Conservation (phyloP, 2,113 vertebrate species). For the Erpornis zantholeuca region DNA sequence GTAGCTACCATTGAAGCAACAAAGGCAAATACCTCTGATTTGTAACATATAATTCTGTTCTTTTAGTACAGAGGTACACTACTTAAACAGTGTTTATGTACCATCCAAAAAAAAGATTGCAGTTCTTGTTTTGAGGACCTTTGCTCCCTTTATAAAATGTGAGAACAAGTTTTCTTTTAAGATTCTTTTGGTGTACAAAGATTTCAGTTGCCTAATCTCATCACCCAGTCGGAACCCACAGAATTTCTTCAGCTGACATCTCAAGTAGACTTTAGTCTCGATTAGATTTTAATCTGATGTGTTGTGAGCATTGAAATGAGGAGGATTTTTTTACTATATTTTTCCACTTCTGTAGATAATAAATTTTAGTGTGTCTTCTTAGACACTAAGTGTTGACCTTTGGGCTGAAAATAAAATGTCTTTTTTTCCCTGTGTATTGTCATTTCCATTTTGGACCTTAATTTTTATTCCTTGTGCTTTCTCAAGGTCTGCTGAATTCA, state of each 20-base stretch:
- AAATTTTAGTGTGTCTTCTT: background rate
- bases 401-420: background rate
- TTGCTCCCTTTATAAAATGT: background rate
- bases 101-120: background rate
- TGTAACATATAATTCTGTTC: conserved; percentile 31
- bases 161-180: background rate
- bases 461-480: background rate
- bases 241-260: background rate
- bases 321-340: background rate
- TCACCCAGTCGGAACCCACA: background rate
- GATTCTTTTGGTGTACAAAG: background rate
- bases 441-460: background rate
- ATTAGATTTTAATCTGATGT: background rate
- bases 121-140: background rate
- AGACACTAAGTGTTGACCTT: background rate
- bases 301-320: background rate
- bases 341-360: background rate
- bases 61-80: background rate
- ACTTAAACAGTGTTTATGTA: background rate
- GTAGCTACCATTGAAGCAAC: conserved; percentile 47
- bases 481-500: background rate
- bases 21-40: conserved; percentile 47
- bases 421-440: background rate
- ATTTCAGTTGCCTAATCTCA: background rate
- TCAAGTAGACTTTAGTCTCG: background rate